Evolutionary conservation across 2,113 vertebrate species (phyloP).

Genomic region (Pungitius pungitius): DNA sequence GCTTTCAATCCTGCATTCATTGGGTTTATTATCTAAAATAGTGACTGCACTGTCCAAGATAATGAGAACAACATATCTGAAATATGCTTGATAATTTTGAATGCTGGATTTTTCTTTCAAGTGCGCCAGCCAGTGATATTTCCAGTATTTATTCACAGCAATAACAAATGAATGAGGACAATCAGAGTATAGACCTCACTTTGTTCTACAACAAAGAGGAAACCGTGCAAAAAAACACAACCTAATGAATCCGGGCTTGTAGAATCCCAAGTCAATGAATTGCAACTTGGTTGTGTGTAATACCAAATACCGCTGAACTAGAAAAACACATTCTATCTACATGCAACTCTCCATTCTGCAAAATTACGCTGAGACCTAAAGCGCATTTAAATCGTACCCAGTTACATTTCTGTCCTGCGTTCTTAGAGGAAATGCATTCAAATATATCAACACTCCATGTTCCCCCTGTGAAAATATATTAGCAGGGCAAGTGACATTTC

Average conservation of each 20-base stretch:
- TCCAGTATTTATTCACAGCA: conserved; percentile 56
- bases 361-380: conserved; percentile 8
- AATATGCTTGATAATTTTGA: conserved; percentile 45
- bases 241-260: conserved; percentile 43
- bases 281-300: conserved; percentile 28
- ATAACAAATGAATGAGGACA: conserved; percentile 58
- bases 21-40: conserved; percentile 60
- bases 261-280: conserved; percentile 31
- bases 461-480: conserved; percentile 74
- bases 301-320: conserved; percentile 21
- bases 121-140: conserved; percentile 47
- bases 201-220: conserved; percentile 56
- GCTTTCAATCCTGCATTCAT: conserved; percentile 46
- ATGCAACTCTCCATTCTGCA: background rate
- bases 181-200: conserved; percentile 50
- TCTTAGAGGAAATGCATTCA: conserved; percentile 59
- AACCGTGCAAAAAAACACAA: conserved; percentile 33
- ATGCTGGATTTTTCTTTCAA: conserved; percentile 49
- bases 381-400: conserved; percentile 27
- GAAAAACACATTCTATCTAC: conserved; percentile 8
- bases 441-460: conserved; percentile 70
- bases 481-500: conserved; percentile 76
- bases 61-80: conserved; percentile 58
- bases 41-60: conserved; percentile 48
- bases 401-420: conserved; percentile 44